Conservation (phyloP, 1,140 invertebrate species). For the Pseudobourletiella spinata region DNA sequence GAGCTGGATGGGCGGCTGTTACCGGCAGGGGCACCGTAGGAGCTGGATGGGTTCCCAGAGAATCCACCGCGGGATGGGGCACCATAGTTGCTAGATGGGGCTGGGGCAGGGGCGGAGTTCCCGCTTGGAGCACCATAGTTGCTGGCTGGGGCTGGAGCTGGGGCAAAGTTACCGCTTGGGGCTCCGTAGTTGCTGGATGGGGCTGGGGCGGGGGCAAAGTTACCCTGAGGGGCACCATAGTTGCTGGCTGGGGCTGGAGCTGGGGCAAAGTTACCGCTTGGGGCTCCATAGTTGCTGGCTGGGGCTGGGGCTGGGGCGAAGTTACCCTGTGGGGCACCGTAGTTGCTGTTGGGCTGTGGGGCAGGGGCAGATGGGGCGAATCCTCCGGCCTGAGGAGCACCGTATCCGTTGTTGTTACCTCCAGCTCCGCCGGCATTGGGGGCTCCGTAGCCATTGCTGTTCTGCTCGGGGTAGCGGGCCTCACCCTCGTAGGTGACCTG, state of each 20-base stretch:
- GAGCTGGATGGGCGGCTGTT: neutral
- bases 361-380: neutral
- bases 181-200: neutral
- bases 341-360: neutral
- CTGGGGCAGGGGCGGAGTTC: neutral
- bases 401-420: slow-evolving; percentile 12
- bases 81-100: neutral
- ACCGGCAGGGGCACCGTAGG: neutral
- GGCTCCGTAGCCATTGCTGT: neutral
- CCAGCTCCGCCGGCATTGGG: neutral
- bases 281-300: slow-evolving; percentile 1
- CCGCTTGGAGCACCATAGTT: neutral
- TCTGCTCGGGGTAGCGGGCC: slow-evolving; percentile 36
- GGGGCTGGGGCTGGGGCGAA: neutral
- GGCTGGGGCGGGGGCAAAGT: neutral
- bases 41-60: neutral
- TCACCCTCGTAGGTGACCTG: slow-evolving; percentile 41
- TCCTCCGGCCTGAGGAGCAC: neutral
- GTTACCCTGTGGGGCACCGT: neutral
- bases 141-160: neutral
- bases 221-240: neutral
- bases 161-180: neutral
- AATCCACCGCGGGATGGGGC: neutral
- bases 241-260: slow-evolving; percentile 2
- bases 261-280: neutral